Conservation (phyloP, 2,113 vertebrate genomes). For the Emydocephalus ijimae region DNA sequence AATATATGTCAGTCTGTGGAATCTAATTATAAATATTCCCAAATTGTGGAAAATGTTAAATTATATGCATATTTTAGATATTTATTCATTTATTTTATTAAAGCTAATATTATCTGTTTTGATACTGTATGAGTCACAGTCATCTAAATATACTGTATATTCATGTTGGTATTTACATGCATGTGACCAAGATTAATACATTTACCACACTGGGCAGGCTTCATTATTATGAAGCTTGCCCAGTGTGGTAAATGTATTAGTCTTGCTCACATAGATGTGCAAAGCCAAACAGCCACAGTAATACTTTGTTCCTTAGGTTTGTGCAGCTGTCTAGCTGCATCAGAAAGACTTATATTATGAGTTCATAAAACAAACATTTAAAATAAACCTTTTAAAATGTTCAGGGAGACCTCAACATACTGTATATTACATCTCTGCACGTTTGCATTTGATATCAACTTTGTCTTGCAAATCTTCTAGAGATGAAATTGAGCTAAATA, state of each 20-base stretch:
- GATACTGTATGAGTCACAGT: not conserved
- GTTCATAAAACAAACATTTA: not conserved
- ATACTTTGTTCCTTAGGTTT: not conserved
- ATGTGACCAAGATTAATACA: not conserved
- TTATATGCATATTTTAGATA: not conserved
- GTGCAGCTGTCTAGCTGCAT: not conserved
- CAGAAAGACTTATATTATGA: not conserved
- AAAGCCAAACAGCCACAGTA: not conserved
- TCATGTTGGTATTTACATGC: not conserved
- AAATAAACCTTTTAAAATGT: not conserved
- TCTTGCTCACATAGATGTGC: not conserved
- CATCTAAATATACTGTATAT: not conserved
- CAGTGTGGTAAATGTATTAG: not conserved
- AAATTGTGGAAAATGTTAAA: not conserved
- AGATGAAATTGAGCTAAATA: not conserved
- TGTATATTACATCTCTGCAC: not conserved
- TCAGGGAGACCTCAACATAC: not conserved
- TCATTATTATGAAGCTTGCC: not conserved
- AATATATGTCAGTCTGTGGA: not conserved
- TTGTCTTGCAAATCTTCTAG: not conserved
- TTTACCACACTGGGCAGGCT: not conserved
- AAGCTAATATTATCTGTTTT: not conserved
- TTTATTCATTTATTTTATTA: not conserved
- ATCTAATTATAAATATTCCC: not conserved
- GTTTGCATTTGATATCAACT: not conserved